Base-by-base conservation (phyloP, 2,888 invertebrate species). In the Chloroclystis v-ata region DNA sequence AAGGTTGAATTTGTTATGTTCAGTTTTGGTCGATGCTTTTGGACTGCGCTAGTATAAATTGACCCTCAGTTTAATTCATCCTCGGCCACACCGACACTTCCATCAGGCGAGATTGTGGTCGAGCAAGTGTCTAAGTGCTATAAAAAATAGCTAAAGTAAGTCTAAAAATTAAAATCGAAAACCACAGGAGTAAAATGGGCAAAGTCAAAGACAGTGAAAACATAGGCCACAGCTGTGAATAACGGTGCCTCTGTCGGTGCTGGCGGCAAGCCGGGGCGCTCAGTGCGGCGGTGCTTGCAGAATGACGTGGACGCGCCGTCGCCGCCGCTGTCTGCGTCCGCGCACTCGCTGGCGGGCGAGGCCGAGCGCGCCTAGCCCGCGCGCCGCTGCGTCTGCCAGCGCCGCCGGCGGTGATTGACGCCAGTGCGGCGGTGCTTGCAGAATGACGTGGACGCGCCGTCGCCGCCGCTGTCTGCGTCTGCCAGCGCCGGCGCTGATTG, bases 371-470 rank as follows among this genome's bases (percentile, higher is more conserved):
- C 54, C 41, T 56, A 56, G 49, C 57, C 42, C 37, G 51, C 49
- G 60, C 52, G 53, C 47, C 56, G 48, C 51, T 51, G 57, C 40
- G 10, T 24, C 28, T 45, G 47, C 54, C 45, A 51, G 45, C 43
- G 49, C 29, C 35, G 55, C 55, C 52, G 52, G 37, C 47, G 55
- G 57, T 57, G 52, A 57, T 42, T 32, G 26, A 29, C 38, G 29
- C n/a, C 47, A 54, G 56, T 50, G 49, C 54, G 56, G 51, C 81
- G 79, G 78, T 82, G 83, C 80, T 85, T 86, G 79, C 86, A 86
- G 86, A 86, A 86, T 86, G 86, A 87, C 68, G 84, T 85, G 76
- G 86, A 87, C 67, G 86, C 85, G 71, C 85, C 86, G 67, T 76
- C 85, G 67, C 85, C 85, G 76, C 63, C 75, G 57, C 66, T 75